Evolutionary conservation across 2,797 vertebrate species (phyloP).

Genomic region (Coregonus sp.): DNA sequence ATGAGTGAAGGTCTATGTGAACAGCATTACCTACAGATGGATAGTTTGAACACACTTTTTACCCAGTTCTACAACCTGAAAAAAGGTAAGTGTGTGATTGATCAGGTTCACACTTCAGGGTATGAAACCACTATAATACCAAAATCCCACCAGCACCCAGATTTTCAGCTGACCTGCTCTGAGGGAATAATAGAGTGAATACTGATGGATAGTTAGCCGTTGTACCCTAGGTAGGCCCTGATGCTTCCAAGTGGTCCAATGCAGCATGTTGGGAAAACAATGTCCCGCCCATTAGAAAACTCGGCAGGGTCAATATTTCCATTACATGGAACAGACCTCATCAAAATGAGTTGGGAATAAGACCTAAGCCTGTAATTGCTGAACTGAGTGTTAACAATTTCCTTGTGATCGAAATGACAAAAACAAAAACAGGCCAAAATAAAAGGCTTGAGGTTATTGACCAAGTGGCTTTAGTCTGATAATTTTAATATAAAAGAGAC

Average conservation of each 20-base stretch:
- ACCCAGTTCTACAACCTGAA: too few relatives aligned
- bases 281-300: constrained; percentile 42
- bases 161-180: too few relatives aligned
- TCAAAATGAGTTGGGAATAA: not conserved
- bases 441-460: not conserved
- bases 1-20: not conserved
- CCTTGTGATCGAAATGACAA: constrained; percentile 47
- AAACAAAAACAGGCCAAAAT: constrained; percentile 8
- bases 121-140: too few relatives aligned
- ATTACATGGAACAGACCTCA: constrained; percentile 28
- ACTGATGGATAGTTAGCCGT: not conserved
- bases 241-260: constrained; percentile 19
- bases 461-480: not conserved
- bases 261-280: not conserved
- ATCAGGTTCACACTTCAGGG: too few relatives aligned
- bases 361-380: not conserved
- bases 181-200: not conserved
- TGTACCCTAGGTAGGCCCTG: not conserved
- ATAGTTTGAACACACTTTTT: constrained; percentile 2
- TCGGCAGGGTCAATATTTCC: constrained; percentile 45
- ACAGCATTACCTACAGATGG: not conserved
- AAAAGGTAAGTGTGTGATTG: too few relatives aligned
- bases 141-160: too few relatives aligned
- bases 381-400: constrained; percentile 39
- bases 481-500: not conserved